These are phyloP conservation scores for Ichneumon xanthorius DNA, from an alignment of 2,888 invertebrate genomes.

Conservation along the genomic window DNA sequence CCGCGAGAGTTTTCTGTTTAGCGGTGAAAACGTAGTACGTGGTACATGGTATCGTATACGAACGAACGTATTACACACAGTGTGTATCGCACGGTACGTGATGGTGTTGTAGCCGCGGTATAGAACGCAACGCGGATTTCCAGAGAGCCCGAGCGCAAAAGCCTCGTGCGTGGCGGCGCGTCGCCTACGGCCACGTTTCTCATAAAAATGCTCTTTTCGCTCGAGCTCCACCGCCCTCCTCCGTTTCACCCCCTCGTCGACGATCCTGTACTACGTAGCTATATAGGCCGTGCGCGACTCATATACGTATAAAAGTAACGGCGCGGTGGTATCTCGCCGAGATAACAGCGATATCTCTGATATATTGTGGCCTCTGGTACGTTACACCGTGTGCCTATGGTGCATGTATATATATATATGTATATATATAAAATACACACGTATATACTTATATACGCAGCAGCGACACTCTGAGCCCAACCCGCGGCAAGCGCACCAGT, in stretches of 20 bases:
- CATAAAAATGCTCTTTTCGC: slow-evolving; percentile 83
- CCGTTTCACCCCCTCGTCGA: slow-evolving; percentile 35
- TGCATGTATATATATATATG: slow-evolving; percentile 7
- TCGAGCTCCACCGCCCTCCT: slow-evolving; percentile 69
- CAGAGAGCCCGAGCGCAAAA: slow-evolving; percentile 35
- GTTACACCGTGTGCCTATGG: slow-evolving; percentile 55
- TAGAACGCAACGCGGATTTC: slow-evolving; percentile 55
- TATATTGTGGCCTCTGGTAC: slow-evolving; percentile 78
- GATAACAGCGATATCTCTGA: slow-evolving; percentile 84
- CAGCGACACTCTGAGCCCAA: slow-evolving; percentile 46
- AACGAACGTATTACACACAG: slow-evolving; percentile 15
- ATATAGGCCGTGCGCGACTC: slow-evolving; percentile 47
- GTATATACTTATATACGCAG: slow-evolving; percentile 16
- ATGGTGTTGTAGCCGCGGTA: slow-evolving; percentile 35
- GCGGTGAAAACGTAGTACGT: slow-evolving; percentile 46
- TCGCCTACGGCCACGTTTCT: slow-evolving; percentile 78
- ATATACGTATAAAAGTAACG: slow-evolving; percentile 73
- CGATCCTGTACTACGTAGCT: slow-evolving; percentile 66
- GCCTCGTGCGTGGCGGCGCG: slow-evolving; percentile 61
- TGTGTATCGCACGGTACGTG: slow-evolving; percentile 32
- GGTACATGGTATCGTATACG: slow-evolving; percentile 27
- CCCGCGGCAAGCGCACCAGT: slow-evolving; percentile 19
- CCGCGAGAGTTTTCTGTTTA: slow-evolving; percentile 56
- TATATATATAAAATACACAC: not conserved
- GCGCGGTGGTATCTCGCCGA: slow-evolving; percentile 75